Base-by-base conservation (phyloP, 1,140 invertebrate species). In the Drosophila nikananu region DNA sequence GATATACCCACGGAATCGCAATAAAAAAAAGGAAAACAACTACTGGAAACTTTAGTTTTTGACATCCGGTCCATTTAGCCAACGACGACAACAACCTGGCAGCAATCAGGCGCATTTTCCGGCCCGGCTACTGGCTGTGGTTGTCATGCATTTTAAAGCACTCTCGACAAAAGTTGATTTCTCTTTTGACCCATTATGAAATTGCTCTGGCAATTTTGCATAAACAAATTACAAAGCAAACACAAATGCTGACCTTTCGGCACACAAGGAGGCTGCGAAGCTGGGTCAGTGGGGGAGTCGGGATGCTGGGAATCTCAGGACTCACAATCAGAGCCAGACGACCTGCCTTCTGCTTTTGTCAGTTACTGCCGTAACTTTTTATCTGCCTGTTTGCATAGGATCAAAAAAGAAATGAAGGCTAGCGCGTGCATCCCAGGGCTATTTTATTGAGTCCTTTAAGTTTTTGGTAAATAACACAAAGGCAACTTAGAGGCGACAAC, bases 151-250 rank as follows among this genome's bases (percentile, higher is more conserved):
- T 90, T 91, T 90, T 90, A 90, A 90, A 90, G 86, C 82, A 91
- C 86, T 82, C 83, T 90, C 79, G 75, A 91, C 86, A 91, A 91
- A 90, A 90, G 86, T 90, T 90, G 86, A 90, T 90, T 90, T 90
- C 86, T 90, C 86, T 72, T 90, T 90, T 90, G 86, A 90, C 86
- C 86, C 86, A 90, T 90, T 90, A 90, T 90, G 86, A 90, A 90
- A 90, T 90, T 86, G 86, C 86, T 90, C 86, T 76, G 82, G 86
- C 86, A 91, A 90, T 91, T 89, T 90, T 86, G 86, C 86, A 90
- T 90, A 90, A 91, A 86, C 86, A 90, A 90, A 86, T 91, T 82
- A 90, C 86, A 79, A 91, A 90, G 89, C 81, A 90, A 90, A 90
- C 86, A 66, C 61, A 60, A 77, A 60, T 37, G 68, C 70, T 80